Percentiles rank a stretch among this genome's conserved stretches.
Evolutionary conservation across 1,140 invertebrate genomes (phyloP).

Genomic region (Cydia pomonella): DNA sequence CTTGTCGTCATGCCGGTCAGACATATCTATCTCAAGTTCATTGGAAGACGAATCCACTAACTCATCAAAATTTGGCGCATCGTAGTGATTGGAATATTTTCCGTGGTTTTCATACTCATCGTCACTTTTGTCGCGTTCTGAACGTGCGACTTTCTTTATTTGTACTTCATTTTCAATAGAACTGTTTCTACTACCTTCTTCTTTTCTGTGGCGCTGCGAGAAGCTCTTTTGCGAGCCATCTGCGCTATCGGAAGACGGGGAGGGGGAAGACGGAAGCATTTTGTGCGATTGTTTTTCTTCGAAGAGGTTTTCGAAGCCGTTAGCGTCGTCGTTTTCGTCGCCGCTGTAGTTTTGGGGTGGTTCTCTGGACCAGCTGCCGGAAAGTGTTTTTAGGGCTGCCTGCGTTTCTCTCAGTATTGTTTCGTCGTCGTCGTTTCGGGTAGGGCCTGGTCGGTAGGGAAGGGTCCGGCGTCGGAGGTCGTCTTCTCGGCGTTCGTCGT

Average conservation of each 20-base stretch:
- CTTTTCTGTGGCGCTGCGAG: slow-evolving; percentile 51
- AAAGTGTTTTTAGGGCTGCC: slow-evolving; percentile 90
- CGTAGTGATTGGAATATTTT: slow-evolving; percentile 82
- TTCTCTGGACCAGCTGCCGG: slow-evolving; percentile 88
- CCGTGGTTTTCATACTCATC: slow-evolving; percentile 67
- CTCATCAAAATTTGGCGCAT: slow-evolving; percentile 89
- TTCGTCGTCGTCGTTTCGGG: slow-evolving; percentile 83
- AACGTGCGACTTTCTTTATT: slow-evolving; percentile 52
- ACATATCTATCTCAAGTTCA: slow-evolving; percentile 90
- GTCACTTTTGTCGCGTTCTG: slow-evolving; percentile 72
- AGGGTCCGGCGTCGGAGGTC: slow-evolving; percentile 57
- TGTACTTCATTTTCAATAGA: slow-evolving; percentile 56
- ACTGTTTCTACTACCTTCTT: slow-evolving; percentile 53
- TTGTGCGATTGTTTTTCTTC: slow-evolving; percentile 89
- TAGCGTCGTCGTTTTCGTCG: slow-evolving; percentile 87
- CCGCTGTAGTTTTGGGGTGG: slow-evolving; percentile 83
- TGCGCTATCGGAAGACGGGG: slow-evolving; percentile 82
- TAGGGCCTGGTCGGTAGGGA: slow-evolving; percentile 53
- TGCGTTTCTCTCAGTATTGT: slow-evolving; percentile 92
- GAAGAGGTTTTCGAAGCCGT: slow-evolving; percentile 91
- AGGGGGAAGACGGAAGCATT: slow-evolving; percentile 83
- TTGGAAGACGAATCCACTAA: slow-evolving; percentile 89
- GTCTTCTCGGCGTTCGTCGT: slow-evolving; percentile 67
- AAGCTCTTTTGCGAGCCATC: slow-evolving; percentile 85
- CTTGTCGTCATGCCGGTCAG: slow-evolving; percentile 82